A percentile compares a stretch with the other conserved stretches of the same genome.
Evolutionary conservation across 2,113 vertebrate species (phyloP).

Genomic region (Pionites leucogaster): DNA sequence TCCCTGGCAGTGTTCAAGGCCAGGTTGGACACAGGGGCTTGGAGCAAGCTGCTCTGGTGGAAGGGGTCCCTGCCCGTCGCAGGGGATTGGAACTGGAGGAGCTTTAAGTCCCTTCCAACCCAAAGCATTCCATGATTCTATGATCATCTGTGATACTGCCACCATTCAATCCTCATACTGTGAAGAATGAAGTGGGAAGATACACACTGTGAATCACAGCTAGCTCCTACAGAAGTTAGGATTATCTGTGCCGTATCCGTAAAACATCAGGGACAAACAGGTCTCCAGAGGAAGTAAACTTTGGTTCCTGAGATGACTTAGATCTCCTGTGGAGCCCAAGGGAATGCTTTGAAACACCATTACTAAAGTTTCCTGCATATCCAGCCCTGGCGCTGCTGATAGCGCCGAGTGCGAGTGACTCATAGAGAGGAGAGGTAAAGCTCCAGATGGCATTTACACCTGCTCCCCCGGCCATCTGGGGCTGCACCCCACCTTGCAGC

Average conservation of each 20-base stretch:
- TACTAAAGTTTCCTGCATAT: neutral
- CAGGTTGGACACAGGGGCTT: neutral
- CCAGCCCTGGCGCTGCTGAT: neutral
- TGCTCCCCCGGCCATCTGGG: conserved; percentile 31
- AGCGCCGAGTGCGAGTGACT: neutral
- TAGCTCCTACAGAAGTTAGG: neutral
- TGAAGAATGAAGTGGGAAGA: neutral
- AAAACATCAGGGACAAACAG: neutral
- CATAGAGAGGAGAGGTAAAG: neutral
- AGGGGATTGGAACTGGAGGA: neutral
- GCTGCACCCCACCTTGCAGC: conserved; percentile 9
- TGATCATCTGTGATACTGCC: neutral
- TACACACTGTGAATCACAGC: neutral
- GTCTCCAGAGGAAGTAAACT: neutral
- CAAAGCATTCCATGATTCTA: neutral
- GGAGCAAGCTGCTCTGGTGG: neutral
- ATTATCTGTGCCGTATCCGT: neutral
- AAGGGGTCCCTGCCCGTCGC: neutral
- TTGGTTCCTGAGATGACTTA: neutral
- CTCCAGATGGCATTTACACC: conserved; percentile 51
- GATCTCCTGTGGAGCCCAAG: neutral
- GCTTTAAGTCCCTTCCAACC: neutral
- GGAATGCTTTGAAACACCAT: neutral
- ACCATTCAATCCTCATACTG: neutral
- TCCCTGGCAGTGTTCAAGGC: no score